Evolutionary conservation across 2,888 invertebrate species (phyloP).

Genomic region (Pterostichus madidus): DNA sequence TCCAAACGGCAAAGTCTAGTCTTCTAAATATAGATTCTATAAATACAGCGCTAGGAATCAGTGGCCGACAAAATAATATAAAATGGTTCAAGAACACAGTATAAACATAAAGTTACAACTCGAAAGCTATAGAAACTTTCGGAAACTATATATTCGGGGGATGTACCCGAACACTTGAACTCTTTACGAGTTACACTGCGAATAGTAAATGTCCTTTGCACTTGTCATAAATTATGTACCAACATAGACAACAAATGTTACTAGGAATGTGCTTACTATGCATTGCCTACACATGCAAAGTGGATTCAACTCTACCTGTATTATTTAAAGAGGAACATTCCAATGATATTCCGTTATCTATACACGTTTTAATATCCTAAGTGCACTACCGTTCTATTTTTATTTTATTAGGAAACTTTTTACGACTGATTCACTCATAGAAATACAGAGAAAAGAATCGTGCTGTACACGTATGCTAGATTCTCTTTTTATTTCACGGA

Average conservation of each 20-base stretch:
- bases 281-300: constrained; percentile 52
- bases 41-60: constrained; percentile 7
- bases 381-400: constrained; percentile 34
- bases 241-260: constrained; percentile 58
- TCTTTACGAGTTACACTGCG: constrained; percentile 37
- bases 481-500: too few relatives aligned
- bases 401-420: constrained; percentile 29
- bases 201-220: constrained; percentile 46
- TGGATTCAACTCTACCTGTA: constrained; percentile 32
- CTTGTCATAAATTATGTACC: constrained; percentile 56
- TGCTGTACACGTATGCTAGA: too few relatives aligned
- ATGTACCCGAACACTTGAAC: not conserved
- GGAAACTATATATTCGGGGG: constrained; percentile 28
- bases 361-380: constrained; percentile 36
- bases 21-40: constrained; percentile 5
- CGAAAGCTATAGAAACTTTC: constrained; percentile 21
- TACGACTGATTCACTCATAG: constrained; percentile 32
- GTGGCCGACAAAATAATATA: constrained; percentile 10
- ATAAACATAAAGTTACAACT: constrained; percentile 24
- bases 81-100: constrained; percentile 7
- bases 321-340: constrained; percentile 56
- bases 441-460: not conserved
- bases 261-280: constrained; percentile 47
- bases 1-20: not conserved
- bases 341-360: constrained; percentile 30